Base-by-base conservation (phyloP, 2,113 vertebrate genomes). In the Thamnaconus septentrionalis region DNA sequence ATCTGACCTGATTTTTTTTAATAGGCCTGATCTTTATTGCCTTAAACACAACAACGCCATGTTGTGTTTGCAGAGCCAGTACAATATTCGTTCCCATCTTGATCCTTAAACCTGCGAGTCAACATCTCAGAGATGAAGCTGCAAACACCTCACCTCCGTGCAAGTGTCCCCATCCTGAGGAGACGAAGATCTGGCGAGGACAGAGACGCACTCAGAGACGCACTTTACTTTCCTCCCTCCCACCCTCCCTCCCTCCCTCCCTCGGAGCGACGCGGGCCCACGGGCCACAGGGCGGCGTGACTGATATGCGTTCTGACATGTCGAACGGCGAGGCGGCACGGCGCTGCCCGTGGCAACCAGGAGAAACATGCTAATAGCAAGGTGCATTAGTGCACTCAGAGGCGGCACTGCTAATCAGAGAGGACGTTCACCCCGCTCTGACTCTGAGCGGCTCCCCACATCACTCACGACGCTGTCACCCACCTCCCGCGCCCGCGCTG, bases 311-410 rank as follows among this genome's bases (percentile, higher is more conserved):
- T 87, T 76, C 71, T 91, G 91, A 91, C 89, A 88, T 57, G 80
- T 77, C 66, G 66, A 83, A 73, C 59, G 41, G 67, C 65, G 77
- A 71, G 82, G 75, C 80, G 59, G 75, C 48, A 62, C 63, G 57
- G 78, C 75, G 82, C 83, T 81, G 87, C 91, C 91, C 76, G 78
- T 90, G 89, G 90, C 90, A 84, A 89, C 82, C 83, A 77, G 82
- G 75, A 86, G 84, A 78, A 88, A 90, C 87, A 91, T 90, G 88
- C 80, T 91, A 91, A 92, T 91, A 87, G 81, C 76, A 77, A 87
- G 80, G 78, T 89, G 87, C 91, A 91, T 92, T 91, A 92, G 86
- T 80, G 88, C 83, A 84, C 80, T 90, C 85, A 88, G 55, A 69
- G 71, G 54, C 56, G 4, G 67, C 72, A 7, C 44, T 5, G 75